Conservation (phyloP, 2,888 invertebrate genomes). For the Pteria penguin region DNA sequence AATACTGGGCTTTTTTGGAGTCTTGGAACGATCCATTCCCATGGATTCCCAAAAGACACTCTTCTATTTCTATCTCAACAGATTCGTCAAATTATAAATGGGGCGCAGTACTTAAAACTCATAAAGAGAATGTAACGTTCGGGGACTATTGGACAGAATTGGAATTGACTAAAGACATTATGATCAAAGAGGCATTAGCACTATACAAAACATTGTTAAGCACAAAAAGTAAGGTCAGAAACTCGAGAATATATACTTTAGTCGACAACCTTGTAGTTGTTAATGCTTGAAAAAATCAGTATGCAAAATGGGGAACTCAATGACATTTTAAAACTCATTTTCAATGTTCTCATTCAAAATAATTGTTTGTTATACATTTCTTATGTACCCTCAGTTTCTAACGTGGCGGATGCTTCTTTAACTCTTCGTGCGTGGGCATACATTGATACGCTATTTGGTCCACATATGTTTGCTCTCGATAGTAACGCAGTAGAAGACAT, state of each 20-base stretch:
- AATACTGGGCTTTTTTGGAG: slow-evolving; percentile 10
- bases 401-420: background rate
- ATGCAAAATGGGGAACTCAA: slow-evolving; percentile 4
- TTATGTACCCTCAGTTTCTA: background rate
- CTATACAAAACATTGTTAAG: background rate
- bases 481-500: background rate
- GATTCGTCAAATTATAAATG: slow-evolving; percentile 20
- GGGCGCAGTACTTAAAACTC: background rate
- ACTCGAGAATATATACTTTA: background rate
- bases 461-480: slow-evolving; percentile 15
- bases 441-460: background rate
- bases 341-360: background rate
- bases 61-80: background rate
- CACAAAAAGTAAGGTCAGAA: background rate
- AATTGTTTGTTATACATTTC: slow-evolving; percentile 4
- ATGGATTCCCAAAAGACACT: slow-evolving; percentile 10
- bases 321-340: background rate
- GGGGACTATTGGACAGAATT: slow-evolving; percentile 1
- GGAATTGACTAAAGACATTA: background rate
- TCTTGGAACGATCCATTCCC: slow-evolving; percentile 11
- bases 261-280: background rate
- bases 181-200: slow-evolving; percentile 11
- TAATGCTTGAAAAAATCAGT: background rate
- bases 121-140: background rate
- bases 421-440: background rate